Base-by-base conservation (phyloP, 2,888 invertebrate species). In the Ophioninae sp. region DNA sequence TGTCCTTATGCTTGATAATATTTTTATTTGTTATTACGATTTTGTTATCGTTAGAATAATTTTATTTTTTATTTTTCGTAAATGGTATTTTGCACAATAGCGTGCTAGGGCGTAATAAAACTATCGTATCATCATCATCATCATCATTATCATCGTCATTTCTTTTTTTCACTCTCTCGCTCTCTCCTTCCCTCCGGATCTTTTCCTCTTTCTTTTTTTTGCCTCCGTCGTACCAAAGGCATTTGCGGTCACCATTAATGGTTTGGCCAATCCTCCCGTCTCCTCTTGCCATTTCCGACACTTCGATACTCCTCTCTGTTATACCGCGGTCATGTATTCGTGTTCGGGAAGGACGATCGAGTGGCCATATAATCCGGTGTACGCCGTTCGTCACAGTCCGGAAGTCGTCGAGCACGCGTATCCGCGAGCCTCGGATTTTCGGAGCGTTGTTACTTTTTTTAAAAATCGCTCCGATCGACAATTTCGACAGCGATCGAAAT, bases 221-320 rank as follows among this genome's bases (percentile, higher is more conserved):
- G 9, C 44, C 3, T 13, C 58, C 64, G 39, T 22, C 64, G 20
- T 23, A 20, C 79, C 39, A 75, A 63, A 74, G 68, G 78, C 74
- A 79, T 75, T 75, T 82, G 82, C 71, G 79, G 82, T 76, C 51
- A 63, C 73, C 65, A 63, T 71, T 79, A 76, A 82, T 79, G 61
- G 74, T 56, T 82, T 79, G 79, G 65, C 82, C 82, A 75, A 82
- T 67, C 71, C 75, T 61, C 56, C 44, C 17, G 41, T 69, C 64
- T 74, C 63, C 59, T 41, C 30, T 64, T 23, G 56, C 23, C 65
- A 41, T 61, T 78, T 68, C 30, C 73, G 30, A 64, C 64, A 58
- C 67, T 67, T 67, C 39, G 30, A 61, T 77, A 61, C 71, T n/a
- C 59, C 23, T 67, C 71, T 69, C n/a, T 10, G 51, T 51, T 17